Evolutionary conservation across 2,113 vertebrate genomes (phyloP).

Genomic region (Melanerpes formicivorus): DNA sequence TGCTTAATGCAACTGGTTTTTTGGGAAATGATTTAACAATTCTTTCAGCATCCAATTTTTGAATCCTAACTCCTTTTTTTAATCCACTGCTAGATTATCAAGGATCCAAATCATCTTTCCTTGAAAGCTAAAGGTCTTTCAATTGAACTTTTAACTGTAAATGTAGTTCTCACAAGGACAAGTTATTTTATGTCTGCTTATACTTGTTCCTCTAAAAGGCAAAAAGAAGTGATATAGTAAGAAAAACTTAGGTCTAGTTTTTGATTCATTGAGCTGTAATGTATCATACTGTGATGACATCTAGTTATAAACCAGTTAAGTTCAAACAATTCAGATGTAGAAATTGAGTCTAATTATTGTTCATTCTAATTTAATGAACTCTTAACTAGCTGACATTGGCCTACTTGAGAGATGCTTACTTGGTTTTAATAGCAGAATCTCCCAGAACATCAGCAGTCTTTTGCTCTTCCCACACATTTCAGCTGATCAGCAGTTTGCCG

Average conservation of each 20-base stretch:
- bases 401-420: not conserved
- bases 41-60: not conserved
- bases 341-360: not conserved
- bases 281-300: not conserved
- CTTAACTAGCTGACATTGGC: not conserved
- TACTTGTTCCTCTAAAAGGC: not conserved
- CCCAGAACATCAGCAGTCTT: not conserved
- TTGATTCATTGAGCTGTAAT: not conserved
- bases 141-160: not conserved
- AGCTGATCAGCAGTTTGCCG: conserved; percentile 36
- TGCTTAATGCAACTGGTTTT: not conserved
- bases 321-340: not conserved
- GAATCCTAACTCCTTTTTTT: not conserved
- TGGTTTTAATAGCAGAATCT: not conserved
- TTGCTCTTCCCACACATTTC: conserved; percentile 16
- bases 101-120: not conserved
- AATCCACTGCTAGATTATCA: not conserved
- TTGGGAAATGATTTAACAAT: not conserved
- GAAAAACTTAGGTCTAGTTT: not conserved
- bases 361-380: not conserved
- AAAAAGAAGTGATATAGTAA: not conserved
- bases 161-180: not conserved
- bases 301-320: not conserved
- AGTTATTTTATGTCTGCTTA: not conserved
- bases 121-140: not conserved